phyloP scores from a whole-genome alignment of 2,797 vertebrate genomes.

The Chaunax sp. region DNA sequence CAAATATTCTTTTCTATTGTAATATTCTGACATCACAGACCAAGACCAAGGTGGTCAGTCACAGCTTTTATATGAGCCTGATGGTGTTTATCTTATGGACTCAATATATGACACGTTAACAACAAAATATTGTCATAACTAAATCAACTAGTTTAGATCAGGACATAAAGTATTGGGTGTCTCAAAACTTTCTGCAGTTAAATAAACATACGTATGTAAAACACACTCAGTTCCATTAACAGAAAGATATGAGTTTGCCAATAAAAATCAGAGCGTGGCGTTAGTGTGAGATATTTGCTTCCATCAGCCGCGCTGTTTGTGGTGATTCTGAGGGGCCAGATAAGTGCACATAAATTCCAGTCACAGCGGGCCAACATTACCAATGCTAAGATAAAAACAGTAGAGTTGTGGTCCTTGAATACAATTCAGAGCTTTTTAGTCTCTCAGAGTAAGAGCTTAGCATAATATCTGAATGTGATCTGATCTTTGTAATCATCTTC shows the following conservation, averaged over 20 bases:
- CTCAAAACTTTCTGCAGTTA: not conserved
- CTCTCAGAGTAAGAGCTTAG: no score
- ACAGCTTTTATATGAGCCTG: no score
- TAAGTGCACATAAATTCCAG: no score
- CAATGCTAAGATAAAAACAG: not conserved
- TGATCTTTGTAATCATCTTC: no score
- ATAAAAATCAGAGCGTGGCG: conserved; percentile 1
- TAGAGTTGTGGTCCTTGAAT: not conserved
- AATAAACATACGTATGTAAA: not conserved
- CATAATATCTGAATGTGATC: no score
- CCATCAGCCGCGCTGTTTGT: not conserved
- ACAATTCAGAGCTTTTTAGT: not conserved
- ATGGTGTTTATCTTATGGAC: no score
- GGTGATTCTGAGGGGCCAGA: not conserved
- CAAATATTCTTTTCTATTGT: no score
- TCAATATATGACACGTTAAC: no score
- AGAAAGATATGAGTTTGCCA: conserved; percentile 23
- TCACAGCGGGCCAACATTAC: not conserved
- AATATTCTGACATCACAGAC: not conserved
- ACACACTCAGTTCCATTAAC: conserved; percentile 11
- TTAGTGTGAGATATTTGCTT: no score
- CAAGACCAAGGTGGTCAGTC: no score
- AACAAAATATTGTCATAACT: not conserved
- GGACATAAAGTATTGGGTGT: conserved; percentile 6
- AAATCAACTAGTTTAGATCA: conserved; percentile 4